Percentiles rank a stretch among this genome's conserved stretches.
phyloP scores from a whole-genome alignment of 2,113 vertebrate genomes.

The Neogale vison region DNA sequence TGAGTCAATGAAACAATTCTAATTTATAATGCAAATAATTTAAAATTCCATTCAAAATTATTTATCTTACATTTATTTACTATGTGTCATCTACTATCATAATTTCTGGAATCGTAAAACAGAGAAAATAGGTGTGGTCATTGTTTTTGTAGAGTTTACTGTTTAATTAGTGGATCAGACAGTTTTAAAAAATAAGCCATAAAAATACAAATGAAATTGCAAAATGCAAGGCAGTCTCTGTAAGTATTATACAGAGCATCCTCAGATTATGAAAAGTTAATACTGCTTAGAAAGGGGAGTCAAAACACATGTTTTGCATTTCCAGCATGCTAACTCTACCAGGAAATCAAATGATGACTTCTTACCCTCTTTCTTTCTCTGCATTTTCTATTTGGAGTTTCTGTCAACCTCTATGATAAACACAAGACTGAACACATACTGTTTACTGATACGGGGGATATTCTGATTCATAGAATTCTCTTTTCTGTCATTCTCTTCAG shows the following conservation, averaged over 20 bases:
- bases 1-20: not conserved
- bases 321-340: not conserved
- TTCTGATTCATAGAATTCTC: conserved; percentile 17
- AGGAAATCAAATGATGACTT: not conserved
- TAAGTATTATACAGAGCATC: not conserved
- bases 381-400: conserved; percentile 2
- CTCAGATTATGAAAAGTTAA: not conserved
- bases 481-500: conserved; percentile 42
- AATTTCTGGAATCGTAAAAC: not conserved
- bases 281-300: not conserved
- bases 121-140: not conserved
- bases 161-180: not conserved
- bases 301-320: not conserved
- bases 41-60: not conserved
- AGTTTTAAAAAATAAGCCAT: not conserved
- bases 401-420: conserved; percentile 31
- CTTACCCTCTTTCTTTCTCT: not conserved
- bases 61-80: not conserved
- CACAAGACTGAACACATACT: not conserved
- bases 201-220: not conserved
- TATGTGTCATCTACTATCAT: not conserved
- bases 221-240: not conserved
- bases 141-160: not conserved
- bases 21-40: not conserved
- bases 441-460: not conserved